phyloP scores from a whole-genome alignment of 2,797 vertebrate genomes.

The Silurus aristotelis region DNA sequence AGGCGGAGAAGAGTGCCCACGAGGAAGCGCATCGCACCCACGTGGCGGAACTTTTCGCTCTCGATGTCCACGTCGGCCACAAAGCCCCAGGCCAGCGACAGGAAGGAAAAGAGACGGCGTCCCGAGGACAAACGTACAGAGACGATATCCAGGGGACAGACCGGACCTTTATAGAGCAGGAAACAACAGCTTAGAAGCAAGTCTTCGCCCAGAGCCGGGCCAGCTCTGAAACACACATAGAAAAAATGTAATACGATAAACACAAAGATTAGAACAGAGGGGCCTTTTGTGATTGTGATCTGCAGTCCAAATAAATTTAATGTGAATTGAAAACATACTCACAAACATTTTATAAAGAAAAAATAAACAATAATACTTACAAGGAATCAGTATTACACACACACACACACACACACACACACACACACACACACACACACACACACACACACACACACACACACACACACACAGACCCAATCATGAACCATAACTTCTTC shows the following conservation, averaged over 20 bases:
- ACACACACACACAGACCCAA: neutral
- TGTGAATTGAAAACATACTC: too few species aligned
- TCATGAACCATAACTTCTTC: neutral
- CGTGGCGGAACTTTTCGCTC: constrained; percentile 88
- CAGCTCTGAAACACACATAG: constrained; percentile 67
- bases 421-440: constrained; percentile 19
- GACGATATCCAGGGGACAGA: constrained; percentile 84
- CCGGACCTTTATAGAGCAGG: constrained; percentile 85
- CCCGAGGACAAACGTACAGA: constrained; percentile 81
- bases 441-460: neutral
- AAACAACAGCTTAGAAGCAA: constrained; percentile 87
- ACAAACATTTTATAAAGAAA: too few species aligned
- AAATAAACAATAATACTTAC: neutral
- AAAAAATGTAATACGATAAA: neutral
- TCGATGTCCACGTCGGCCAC: constrained; percentile 92
- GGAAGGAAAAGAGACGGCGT: constrained; percentile 87
- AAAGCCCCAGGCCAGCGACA: constrained; percentile 93
- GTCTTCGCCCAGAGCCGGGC: constrained; percentile 82
- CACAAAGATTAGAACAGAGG: too few species aligned
- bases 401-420: neutral
- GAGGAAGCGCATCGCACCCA: constrained; percentile 86
- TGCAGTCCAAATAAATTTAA: neutral
- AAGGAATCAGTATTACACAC: neutral
- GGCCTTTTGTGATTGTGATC: neutral
- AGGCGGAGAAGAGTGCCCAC: constrained; percentile 88